Conservation (phyloP, 2,888 invertebrate species). For the Agonopterix alstromeriana region DNA sequence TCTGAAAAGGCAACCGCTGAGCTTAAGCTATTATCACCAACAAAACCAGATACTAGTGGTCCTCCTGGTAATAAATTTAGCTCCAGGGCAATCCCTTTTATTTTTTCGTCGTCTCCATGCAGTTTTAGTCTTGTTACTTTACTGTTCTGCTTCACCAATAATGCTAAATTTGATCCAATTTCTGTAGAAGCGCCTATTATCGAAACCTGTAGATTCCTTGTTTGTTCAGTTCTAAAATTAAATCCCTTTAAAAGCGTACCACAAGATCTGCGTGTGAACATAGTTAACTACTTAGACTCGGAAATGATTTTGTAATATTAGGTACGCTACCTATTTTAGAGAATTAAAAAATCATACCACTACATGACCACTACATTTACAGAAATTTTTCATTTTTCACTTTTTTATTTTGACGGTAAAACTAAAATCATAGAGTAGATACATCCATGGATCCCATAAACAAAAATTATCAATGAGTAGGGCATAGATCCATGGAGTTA, state of each 20-base stretch:
- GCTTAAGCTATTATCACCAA: constrained; percentile 25
- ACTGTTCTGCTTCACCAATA: constrained; percentile 41
- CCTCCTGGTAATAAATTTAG: constrained; percentile 39
- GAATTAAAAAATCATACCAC: not conserved
- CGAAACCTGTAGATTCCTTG: constrained; percentile 42
- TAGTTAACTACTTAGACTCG: not conserved
- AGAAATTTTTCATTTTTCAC: too few species aligned
- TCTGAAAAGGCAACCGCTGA: constrained; percentile 32
- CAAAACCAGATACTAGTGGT: constrained; percentile 25
- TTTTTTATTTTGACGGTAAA: too few species aligned
- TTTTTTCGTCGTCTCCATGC: constrained; percentile 39
- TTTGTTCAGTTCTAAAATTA: not conserved
- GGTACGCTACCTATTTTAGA: not conserved
- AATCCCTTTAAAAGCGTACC: not conserved
- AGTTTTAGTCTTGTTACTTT: constrained; percentile 36
- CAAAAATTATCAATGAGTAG: too few species aligned
- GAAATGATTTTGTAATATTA: not conserved
- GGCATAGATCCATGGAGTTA: too few species aligned
- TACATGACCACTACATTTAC: too few species aligned
- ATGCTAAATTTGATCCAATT: constrained; percentile 41
- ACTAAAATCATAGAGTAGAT: too few species aligned
- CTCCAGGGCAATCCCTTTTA: constrained; percentile 37
- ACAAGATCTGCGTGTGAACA: not conserved
- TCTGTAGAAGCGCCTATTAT: constrained; percentile 44
- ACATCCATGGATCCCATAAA: too few species aligned